Conservation (phyloP, 1,140 invertebrate genomes). For the Drosophila nikananu region DNA sequence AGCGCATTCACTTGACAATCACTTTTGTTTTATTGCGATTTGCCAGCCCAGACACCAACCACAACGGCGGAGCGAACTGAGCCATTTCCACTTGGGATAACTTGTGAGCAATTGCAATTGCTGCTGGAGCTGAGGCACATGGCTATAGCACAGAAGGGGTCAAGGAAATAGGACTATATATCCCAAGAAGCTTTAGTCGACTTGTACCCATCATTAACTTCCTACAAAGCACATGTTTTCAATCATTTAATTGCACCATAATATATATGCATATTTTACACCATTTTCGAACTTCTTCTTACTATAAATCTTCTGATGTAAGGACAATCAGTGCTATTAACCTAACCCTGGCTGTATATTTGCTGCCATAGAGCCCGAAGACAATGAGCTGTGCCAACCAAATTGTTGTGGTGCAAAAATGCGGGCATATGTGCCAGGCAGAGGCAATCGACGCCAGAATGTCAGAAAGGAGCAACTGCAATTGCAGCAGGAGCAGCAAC, state of each 20-base stretch:
- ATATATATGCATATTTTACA: neutral
- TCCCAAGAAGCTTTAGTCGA: no score
- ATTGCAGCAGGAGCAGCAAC: conserved; percentile 26
- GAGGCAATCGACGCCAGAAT: conserved; percentile 73
- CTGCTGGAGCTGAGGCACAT: conserved; percentile 20
- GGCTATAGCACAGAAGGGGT: conserved; percentile 7
- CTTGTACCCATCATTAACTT: neutral
- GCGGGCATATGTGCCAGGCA: conserved; percentile 74
- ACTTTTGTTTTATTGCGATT: conserved; percentile 82
- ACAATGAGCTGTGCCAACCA: conserved; percentile 80
- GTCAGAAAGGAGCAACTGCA: conserved; percentile 56
- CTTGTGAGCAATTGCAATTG: conserved; percentile 82
- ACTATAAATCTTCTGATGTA: no score
- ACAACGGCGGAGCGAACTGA: conserved; percentile 62
- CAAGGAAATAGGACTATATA: neutral
- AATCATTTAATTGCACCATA: neutral
- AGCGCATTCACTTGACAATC: conserved; percentile 82
- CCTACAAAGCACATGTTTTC: neutral
- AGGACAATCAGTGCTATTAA: neutral
- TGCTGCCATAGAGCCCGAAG: conserved; percentile 39
- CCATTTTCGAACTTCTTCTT: neutral
- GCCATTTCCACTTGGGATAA: conserved; percentile 83
- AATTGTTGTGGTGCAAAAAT: conserved; percentile 84
- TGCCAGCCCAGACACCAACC: conserved; percentile 53
- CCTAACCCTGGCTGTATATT: neutral